These are phyloP conservation scores for Erpetoichthys calabaricus DNA, from an alignment of 2,797 vertebrate species.

Conservation along the genomic window DNA sequence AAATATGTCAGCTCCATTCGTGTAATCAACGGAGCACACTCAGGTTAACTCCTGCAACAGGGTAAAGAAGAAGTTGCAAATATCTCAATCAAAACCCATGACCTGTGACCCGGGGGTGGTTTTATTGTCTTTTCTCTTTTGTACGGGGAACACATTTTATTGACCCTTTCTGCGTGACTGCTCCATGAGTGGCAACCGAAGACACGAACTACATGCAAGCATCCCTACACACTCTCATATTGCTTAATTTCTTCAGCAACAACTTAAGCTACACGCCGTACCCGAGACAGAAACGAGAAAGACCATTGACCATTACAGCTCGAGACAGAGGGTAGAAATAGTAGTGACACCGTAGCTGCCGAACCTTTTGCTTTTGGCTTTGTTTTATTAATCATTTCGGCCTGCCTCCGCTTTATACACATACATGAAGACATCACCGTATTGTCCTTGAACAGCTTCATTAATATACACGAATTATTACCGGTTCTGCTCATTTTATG, in stretches of 20 bases:
- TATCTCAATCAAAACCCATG: constrained; percentile 59
- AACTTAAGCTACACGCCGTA: too few species aligned
- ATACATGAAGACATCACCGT: too few species aligned
- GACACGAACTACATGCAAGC: constrained; percentile 20
- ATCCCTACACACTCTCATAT: constrained; percentile 5
- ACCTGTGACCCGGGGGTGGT: constrained; percentile 54
- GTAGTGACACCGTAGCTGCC: too few species aligned
- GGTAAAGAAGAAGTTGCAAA: constrained; percentile 30
- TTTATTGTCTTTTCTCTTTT: constrained; percentile 50
- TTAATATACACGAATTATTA: too few species aligned
- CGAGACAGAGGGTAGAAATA: too few species aligned
- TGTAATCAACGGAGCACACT: neutral
- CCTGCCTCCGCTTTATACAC: too few species aligned
- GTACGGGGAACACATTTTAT: constrained; percentile 44
- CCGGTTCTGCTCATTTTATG: too few species aligned
- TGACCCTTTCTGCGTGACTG: constrained; percentile 40
- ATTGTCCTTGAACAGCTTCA: too few species aligned
- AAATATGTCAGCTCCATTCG: neutral
- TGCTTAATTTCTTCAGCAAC: neutral
- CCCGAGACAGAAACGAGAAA: too few species aligned
- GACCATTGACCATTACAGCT: too few species aligned
- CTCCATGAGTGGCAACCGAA: constrained; percentile 33
- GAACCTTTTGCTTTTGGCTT: too few species aligned
- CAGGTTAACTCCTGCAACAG: constrained; percentile 19
- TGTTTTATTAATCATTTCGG: too few species aligned